These are phyloP conservation scores for Carcharodon carcharias DNA, from an alignment of 2,797 vertebrate species.

Conservation along the genomic window DNA sequence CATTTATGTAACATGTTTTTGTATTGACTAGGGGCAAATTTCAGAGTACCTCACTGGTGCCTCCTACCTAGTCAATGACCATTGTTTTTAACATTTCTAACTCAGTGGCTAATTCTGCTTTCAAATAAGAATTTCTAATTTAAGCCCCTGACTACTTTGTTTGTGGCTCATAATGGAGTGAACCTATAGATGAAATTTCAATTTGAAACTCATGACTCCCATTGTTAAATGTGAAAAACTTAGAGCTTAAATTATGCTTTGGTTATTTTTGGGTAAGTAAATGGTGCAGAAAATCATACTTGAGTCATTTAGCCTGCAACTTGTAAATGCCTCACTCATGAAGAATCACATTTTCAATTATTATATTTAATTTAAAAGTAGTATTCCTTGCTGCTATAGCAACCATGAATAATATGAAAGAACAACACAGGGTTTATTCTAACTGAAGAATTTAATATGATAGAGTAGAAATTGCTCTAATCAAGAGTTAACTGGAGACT, in stretches of 20 bases:
- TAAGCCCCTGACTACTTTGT: not conserved
- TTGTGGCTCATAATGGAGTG: not conserved
- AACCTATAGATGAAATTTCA: not conserved
- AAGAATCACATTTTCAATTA: not conserved
- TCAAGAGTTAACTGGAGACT: constrained; percentile 2
- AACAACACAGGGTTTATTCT: not conserved
- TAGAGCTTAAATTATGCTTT: not conserved
- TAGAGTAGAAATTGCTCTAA: not conserved
- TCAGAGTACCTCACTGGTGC: not conserved
- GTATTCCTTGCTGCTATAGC: not conserved
- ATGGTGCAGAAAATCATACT: not conserved
- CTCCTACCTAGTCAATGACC: not conserved
- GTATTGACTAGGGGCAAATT: not conserved
- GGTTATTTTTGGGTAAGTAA: not conserved
- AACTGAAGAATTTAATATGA: not conserved
- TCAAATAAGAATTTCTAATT: not conserved
- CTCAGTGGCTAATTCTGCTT: not conserved
- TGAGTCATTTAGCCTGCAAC: not conserved
- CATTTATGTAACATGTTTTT: not conserved
- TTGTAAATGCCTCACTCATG: not conserved
- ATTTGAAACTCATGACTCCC: not conserved
- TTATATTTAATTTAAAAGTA: not conserved
- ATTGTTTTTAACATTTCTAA: not conserved
- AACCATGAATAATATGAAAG: not conserved
- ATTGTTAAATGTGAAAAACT: not conserved